Evolutionary conservation across 2,888 invertebrate species (phyloP).

Genomic region (Penaeus monodon): DNA sequence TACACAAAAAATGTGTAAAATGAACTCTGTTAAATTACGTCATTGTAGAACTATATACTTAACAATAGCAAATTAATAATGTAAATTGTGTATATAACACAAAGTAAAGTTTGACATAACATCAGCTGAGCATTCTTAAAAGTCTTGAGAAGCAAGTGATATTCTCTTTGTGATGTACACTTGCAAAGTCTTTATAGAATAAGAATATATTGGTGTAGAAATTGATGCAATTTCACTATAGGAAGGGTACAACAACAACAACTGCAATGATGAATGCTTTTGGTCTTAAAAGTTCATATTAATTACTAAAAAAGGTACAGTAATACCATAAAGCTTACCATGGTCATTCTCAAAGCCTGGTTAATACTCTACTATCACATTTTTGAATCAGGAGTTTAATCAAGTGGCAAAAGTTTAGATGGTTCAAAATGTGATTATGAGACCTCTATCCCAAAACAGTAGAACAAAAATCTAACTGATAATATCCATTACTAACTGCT

Average conservation of each 20-base stretch:
- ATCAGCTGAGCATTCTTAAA: constrained; percentile 42
- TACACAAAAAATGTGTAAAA: constrained; percentile 14
- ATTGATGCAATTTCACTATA: constrained; percentile 57
- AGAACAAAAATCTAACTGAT: constrained; percentile 43
- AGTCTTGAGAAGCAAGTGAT: constrained; percentile 20
- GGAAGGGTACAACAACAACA: constrained; percentile 53
- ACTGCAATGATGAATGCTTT: constrained; percentile 57
- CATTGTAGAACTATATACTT: not conserved
- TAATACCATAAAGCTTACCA: constrained; percentile 56
- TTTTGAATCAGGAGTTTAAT: constrained; percentile 32
- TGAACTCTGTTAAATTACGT: constrained; percentile 21
- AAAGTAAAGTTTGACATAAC: constrained; percentile 30
- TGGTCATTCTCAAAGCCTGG: constrained; percentile 57
- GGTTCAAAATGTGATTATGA: constrained; percentile 47
- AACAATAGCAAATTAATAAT: constrained; percentile 26
- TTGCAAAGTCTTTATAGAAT: constrained; percentile 41
- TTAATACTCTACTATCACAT: constrained; percentile 60
- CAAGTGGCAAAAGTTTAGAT: constrained; percentile 45
- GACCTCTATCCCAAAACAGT: constrained; percentile 44
- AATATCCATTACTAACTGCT: constrained; percentile 43
- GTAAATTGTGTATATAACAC: constrained; percentile 13
- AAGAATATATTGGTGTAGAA: constrained; percentile 51
- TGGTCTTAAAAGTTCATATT: constrained; percentile 55
- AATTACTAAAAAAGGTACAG: constrained; percentile 54
- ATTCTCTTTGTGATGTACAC: constrained; percentile 35